Evolutionary conservation across 1,140 invertebrate species (phyloP).

Genomic region (Holotrichia oblita): DNA sequence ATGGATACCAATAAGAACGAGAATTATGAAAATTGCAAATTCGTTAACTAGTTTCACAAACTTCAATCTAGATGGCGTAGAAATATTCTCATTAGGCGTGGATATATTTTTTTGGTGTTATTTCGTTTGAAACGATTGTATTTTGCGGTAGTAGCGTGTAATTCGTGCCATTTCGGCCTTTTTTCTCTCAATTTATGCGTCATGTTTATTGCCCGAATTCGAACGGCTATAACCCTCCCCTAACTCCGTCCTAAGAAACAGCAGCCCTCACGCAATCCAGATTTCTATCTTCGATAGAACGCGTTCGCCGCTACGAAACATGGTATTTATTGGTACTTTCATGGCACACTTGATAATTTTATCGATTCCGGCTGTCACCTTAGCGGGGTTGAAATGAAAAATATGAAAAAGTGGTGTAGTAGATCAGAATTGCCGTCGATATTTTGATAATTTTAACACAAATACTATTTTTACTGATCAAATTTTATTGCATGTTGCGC

Average conservation of each 20-base stretch:
- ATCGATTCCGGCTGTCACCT: conserved; percentile 28
- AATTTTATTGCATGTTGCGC: too few relatives aligned
- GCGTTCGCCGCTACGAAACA: conserved; percentile 4
- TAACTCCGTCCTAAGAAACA: background rate
- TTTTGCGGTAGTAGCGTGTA: background rate
- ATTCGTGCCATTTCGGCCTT: background rate
- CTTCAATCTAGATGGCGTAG: too few relatives aligned
- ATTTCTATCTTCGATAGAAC: conserved; percentile 19
- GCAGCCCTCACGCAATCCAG: conserved; percentile 1
- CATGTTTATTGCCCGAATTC: conserved; percentile 3
- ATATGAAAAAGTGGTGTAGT: background rate
- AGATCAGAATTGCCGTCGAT: too few relatives aligned
- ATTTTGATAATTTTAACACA: too few relatives aligned
- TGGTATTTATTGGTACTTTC: conserved; percentile 32
- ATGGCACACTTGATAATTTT: conserved; percentile 31
- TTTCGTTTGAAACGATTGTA: background rate
- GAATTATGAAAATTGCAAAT: too few relatives aligned
- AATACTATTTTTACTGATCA: too few relatives aligned
- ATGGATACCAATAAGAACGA: too few relatives aligned
- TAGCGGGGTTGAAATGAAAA: conserved; percentile 8
- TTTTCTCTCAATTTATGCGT: conserved; percentile 11
- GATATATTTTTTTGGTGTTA: too few relatives aligned
- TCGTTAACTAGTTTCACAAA: too few relatives aligned
- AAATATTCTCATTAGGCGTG: too few relatives aligned
- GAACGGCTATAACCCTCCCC: background rate